A percentile compares a stretch with the other conserved stretches of the same genome.
Conservation (phyloP, 1,140 invertebrate species). For the Camponotus floridanus region DNA sequence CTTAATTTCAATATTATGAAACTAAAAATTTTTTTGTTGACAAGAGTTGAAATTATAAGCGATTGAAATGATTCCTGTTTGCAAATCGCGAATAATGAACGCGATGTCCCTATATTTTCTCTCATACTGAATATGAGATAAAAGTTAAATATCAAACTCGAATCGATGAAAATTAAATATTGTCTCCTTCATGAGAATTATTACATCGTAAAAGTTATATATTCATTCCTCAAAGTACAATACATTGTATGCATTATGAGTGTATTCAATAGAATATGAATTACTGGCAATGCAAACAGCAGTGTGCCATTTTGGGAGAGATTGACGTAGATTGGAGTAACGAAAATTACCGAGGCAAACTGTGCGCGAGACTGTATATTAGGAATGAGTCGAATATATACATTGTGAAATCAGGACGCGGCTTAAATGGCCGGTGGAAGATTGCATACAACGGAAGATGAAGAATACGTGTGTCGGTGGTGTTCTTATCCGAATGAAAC, state of each 20-base stretch:
- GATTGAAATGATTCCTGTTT: not conserved
- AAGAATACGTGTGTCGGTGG: constrained; percentile 24
- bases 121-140: not conserved
- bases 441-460: constrained; percentile 18
- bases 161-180: constrained; percentile 26
- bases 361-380: constrained; percentile 23
- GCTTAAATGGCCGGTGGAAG: constrained; percentile 52
- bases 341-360: not conserved
- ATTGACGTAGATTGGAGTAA: not conserved
- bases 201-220: not conserved
- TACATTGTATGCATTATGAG: not conserved
- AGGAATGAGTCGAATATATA: constrained; percentile 13
- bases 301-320: constrained; percentile 53
- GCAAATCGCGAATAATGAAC: not conserved
- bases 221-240: constrained; percentile 2
- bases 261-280: not conserved
- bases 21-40: not conserved
- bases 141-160: constrained; percentile 21
- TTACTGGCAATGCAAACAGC: not conserved
- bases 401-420: constrained; percentile 13
- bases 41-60: not conserved
- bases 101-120: not conserved
- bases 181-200: not conserved
- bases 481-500: constrained; percentile 50
- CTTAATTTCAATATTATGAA: not conserved